Conservation (phyloP, 2,113 vertebrate genomes). For the Chionodraco myersi region DNA sequence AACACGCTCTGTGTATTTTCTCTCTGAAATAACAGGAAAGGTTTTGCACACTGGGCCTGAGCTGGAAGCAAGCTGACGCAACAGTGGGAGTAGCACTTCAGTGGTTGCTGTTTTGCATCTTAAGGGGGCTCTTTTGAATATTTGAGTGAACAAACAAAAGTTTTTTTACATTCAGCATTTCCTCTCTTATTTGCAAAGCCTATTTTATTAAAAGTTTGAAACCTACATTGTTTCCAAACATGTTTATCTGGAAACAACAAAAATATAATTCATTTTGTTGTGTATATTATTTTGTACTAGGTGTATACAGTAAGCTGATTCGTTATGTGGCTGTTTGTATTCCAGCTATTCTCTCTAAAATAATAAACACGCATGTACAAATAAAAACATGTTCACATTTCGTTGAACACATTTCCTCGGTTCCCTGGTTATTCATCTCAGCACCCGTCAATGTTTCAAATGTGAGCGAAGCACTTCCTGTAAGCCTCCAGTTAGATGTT, state of each 20-base stretch:
- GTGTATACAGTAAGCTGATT: too few species aligned
- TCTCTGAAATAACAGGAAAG: not conserved
- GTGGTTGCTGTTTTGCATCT: not conserved
- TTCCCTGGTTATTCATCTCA: not conserved
- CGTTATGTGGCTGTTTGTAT: too few species aligned
- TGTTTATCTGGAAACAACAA: not conserved
- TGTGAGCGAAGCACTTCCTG: not conserved
- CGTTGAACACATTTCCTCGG: too few species aligned
- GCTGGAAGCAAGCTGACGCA: not conserved
- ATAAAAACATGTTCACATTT: too few species aligned
- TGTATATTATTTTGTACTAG: too few species aligned
- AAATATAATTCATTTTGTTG: too few species aligned
- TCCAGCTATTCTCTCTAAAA: too few species aligned
- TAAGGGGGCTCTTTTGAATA: not conserved
- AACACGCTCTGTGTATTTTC: not conserved
- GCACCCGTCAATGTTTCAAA: too few species aligned
- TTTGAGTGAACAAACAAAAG: not conserved
- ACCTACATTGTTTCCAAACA: not conserved
- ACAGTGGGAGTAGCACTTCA: not conserved
- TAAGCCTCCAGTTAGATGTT: not conserved
- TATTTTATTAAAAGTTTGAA: not conserved
- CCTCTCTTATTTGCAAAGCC: not conserved
- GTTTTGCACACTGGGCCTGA: too few species aligned
- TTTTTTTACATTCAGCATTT: not conserved
- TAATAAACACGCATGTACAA: too few species aligned